Evolutionary conservation across 2,797 vertebrate genomes (phyloP).

Genomic region (Simalia tracyae): DNA sequence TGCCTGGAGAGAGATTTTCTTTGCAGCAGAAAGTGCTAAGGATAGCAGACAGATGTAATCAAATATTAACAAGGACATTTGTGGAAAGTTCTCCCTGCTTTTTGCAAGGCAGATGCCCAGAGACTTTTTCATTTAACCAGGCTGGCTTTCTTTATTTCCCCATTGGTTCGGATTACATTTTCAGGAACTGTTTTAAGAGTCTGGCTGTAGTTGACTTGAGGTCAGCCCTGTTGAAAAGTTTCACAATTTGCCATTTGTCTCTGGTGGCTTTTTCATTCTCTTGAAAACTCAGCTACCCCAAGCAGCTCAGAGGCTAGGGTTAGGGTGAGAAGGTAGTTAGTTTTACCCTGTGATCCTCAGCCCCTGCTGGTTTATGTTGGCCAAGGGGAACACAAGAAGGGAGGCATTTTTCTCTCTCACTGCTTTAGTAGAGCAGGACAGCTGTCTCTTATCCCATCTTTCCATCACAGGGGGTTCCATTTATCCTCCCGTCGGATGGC

Average conservation of each 20-base stretch:
- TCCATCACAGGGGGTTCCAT: no score
- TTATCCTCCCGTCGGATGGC: no score
- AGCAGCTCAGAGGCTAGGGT: no score
- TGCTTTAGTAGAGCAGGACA: background rate
- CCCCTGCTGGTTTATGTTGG: background rate
- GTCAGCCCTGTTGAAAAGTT: no score
- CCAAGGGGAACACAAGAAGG: background rate
- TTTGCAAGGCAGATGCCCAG: background rate
- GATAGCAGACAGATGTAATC: constrained; percentile 14
- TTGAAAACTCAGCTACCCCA: background rate
- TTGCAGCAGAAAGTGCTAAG: constrained; percentile 12
- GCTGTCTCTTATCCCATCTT: background rate
- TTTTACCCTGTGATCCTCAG: background rate
- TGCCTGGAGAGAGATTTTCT: background rate
- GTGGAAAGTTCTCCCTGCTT: background rate
- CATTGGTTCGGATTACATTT: background rate
- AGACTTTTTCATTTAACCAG: background rate
- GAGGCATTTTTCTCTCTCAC: background rate
- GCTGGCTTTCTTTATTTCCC: background rate
- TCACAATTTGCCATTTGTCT: background rate
- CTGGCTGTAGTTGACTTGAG: background rate
- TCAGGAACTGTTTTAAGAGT: background rate
- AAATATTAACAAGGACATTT: constrained; percentile 7
- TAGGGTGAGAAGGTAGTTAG: background rate
- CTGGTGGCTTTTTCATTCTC: background rate